phyloP scores from a whole-genome alignment of 2,113 vertebrate species.

The Scomber scombrus region DNA sequence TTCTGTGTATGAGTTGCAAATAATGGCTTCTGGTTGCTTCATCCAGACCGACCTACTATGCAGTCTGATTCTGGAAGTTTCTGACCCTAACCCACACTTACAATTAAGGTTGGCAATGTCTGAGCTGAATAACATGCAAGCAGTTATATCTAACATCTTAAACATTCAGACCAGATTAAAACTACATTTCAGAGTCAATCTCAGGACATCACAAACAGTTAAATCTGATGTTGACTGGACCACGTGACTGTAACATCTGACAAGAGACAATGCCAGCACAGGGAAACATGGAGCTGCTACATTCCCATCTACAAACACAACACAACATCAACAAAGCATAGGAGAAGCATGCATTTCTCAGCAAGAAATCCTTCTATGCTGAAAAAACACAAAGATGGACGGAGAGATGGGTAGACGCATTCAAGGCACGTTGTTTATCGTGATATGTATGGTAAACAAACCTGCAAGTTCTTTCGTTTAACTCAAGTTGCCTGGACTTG shows the following conservation, averaged over 20 bases:
- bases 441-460: slow-evolving; percentile 90
- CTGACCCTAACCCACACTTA: background rate
- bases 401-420: background rate
- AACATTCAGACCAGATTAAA: slow-evolving; percentile 5
- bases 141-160: background rate
- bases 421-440: slow-evolving; percentile 62
- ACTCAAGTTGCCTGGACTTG: slow-evolving; percentile 98
- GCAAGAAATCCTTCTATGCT: slow-evolving; percentile 20
- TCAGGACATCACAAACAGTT: slow-evolving; percentile 7
- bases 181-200: slow-evolving; percentile 5
- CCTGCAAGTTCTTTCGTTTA: slow-evolving; percentile 99
- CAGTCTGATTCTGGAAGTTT: background rate
- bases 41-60: slow-evolving; percentile 4
- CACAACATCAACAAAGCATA: slow-evolving; percentile 69
- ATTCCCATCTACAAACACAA: slow-evolving; percentile 63
- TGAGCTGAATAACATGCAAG: background rate
- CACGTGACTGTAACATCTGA: slow-evolving; percentile 8
- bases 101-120: background rate
- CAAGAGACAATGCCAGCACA: slow-evolving; percentile 41
- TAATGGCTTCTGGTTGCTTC: background rate
- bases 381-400: background rate
- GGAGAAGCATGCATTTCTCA: slow-evolving; percentile 83
- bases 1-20: background rate
- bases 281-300: slow-evolving; percentile 21
- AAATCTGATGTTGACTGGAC: slow-evolving; percentile 17